Conservation (phyloP, 1,140 invertebrate genomes). For the Rhagoletis pomonella region DNA sequence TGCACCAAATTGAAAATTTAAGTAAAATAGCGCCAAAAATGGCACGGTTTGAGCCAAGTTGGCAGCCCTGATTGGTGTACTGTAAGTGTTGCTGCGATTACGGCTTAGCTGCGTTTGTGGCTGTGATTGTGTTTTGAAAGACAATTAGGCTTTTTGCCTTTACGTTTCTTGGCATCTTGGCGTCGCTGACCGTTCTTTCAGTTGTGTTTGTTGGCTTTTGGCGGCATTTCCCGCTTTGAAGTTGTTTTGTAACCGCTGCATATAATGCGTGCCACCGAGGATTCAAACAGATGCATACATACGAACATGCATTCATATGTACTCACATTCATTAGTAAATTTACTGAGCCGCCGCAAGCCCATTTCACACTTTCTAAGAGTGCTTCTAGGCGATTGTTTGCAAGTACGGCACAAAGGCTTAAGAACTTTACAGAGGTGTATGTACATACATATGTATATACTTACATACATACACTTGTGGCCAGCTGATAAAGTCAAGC, state of each 20-base stretch:
- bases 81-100: neutral
- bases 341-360: neutral
- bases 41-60: too few species aligned
- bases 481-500: too few species aligned
- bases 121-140: constrained; percentile 50
- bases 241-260: constrained; percentile 14
- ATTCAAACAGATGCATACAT: neutral
- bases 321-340: too few species aligned
- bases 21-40: too few species aligned
- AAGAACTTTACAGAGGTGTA: neutral
- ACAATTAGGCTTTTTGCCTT: constrained; percentile 48
- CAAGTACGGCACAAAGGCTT: neutral
- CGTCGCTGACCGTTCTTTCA: neutral
- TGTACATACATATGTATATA: too few species aligned
- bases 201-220: constrained; percentile 8
- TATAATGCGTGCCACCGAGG: constrained; percentile 18
- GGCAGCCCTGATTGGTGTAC: neutral
- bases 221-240: constrained; percentile 38
- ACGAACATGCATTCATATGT: neutral
- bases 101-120: constrained; percentile 14
- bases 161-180: neutral
- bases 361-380: constrained; percentile 36
- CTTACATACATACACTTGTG: too few species aligned
- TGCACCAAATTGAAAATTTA: too few species aligned
- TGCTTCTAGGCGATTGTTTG: constrained; percentile 20